Percentiles rank a stretch among this genome's conserved stretches.
Conservation (phyloP, 2,888 invertebrate species). For the Anarsia innoxiella region DNA sequence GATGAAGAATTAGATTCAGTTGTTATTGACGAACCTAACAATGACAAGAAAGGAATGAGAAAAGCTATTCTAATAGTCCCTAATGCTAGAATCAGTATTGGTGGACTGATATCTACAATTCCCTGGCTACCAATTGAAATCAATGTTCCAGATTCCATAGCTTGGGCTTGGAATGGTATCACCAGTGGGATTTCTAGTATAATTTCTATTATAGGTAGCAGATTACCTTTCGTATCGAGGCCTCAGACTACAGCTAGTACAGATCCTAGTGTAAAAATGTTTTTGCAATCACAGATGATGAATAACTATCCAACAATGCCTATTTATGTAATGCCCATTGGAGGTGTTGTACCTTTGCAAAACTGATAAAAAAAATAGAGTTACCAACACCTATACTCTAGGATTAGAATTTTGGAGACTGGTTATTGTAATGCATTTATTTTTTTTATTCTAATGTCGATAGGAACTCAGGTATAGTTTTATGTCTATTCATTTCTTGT, state of each 20-base stretch:
- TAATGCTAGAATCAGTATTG: slow-evolving; percentile 41
- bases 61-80: slow-evolving; percentile 33
- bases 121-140: slow-evolving; percentile 78
- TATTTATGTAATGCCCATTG: slow-evolving; percentile 37
- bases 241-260: slow-evolving; percentile 8
- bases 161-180: slow-evolving; percentile 54
- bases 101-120: slow-evolving; percentile 66
- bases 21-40: slow-evolving; percentile 29
- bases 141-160: slow-evolving; percentile 76
- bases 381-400: too few species aligned
- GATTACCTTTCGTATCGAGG: slow-evolving; percentile 38
- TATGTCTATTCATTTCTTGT: too few species aligned
- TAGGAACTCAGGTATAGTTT: too few species aligned
- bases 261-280: slow-evolving; percentile 21
- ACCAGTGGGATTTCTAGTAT: slow-evolving; percentile 42
- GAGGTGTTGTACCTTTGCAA: slow-evolving; percentile 21
- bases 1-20: slow-evolving; percentile 43
- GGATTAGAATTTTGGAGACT: too few species aligned
- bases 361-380: too few species aligned
- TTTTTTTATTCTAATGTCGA: too few species aligned
- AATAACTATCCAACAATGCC: slow-evolving; percentile 28
- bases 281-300: slow-evolving; percentile 1
- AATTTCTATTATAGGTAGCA: slow-evolving; percentile 47
- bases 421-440: too few species aligned
- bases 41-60: slow-evolving; percentile 17